Percentiles rank a stretch among this genome's conserved stretches.
phyloP scores from a whole-genome alignment of 1,140 invertebrate species.

The Caerostris extrusa region DNA sequence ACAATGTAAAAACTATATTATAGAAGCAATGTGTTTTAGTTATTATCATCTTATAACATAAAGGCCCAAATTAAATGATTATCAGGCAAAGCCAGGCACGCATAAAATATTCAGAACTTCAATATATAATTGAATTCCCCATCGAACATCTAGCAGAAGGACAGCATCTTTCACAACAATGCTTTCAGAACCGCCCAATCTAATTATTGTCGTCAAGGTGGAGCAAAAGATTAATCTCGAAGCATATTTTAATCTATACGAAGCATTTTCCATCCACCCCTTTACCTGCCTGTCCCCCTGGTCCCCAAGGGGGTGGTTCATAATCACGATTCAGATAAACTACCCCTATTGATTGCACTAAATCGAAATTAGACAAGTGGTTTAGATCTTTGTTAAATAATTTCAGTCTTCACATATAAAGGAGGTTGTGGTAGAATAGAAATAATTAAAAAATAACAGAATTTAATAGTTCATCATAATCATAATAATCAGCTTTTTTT shows the following conservation, averaged over 20 bases:
- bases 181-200: neutral
- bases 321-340: constrained; percentile 24
- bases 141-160: neutral
- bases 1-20: too few species aligned
- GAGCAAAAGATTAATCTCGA: constrained; percentile 28
- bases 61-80: neutral
- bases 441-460: too few species aligned
- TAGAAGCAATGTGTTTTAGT: too few species aligned
- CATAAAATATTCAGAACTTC: neutral
- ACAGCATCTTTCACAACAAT: neutral
- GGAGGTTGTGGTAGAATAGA: too few species aligned
- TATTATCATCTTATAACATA: neutral
- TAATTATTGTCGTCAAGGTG: constrained; percentile 11
- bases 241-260: constrained; percentile 28
- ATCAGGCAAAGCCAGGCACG: neutral
- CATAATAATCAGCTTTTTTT: too few species aligned
- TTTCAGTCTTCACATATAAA: too few species aligned
- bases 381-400: too few species aligned
- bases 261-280: constrained; percentile 9
- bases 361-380: constrained; percentile 35
- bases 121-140: neutral
- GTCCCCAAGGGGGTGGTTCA: neutral
- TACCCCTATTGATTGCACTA: constrained; percentile 23
- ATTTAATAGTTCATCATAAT: too few species aligned
- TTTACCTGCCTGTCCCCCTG: neutral